A percentile compares a stretch with the other conserved stretches of the same genome.
Conservation (phyloP, 2,113 vertebrate species). For the Rhynchomys soricoides region DNA sequence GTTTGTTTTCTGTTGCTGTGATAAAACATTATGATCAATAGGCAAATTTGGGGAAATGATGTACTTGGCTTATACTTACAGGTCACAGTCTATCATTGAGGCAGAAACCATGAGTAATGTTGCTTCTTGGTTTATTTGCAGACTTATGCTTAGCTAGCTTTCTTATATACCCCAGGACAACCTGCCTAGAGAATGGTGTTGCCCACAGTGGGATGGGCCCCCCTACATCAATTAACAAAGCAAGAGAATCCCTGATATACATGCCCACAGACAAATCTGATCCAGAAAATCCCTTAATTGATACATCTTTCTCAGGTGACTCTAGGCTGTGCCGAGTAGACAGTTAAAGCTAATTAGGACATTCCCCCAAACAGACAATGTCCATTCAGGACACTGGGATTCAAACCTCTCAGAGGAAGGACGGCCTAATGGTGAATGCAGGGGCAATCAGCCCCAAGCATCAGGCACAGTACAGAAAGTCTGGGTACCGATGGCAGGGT, state of each 20-base stretch:
- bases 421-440: not conserved
- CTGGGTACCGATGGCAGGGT: not conserved
- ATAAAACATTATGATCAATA: not conserved
- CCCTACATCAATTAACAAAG: not conserved
- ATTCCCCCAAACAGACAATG: accelerated
- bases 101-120: not conserved
- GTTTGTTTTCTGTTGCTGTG: not conserved
- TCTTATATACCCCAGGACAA: not conserved
- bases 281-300: not conserved
- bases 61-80: not conserved
- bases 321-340: not conserved
- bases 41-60: too few relatives aligned
- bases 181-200: not conserved
- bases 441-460: not conserved
- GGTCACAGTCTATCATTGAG: not conserved
- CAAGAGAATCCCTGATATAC: not conserved
- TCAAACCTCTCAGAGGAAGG: not conserved
- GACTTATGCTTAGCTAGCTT: not conserved
- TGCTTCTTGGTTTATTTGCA: not conserved
- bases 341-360: not conserved
- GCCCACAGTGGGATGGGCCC: not conserved
- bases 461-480: not conserved
- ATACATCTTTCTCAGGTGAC: not conserved
- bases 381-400: not conserved
- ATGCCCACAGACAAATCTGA: not conserved